phyloP scores from a whole-genome alignment of 2,888 invertebrate genomes.

The Alviniconcha strummeri region DNA sequence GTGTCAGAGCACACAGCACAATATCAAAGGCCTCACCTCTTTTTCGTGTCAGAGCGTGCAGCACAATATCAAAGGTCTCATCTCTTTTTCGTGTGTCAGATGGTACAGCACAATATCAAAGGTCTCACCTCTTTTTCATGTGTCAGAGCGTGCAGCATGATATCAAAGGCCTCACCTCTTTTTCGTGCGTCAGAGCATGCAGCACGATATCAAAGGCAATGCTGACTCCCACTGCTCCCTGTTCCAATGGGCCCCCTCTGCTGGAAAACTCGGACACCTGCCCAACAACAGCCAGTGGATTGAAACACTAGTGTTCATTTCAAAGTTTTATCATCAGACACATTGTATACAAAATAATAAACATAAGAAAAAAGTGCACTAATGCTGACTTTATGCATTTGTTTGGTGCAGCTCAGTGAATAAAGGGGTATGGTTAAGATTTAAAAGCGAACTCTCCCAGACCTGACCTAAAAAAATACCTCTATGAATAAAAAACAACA shows the following conservation, averaged over 20 bases:
- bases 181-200: conserved; percentile 76
- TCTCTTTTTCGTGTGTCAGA: conserved; percentile 71
- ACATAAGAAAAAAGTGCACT: too few species aligned
- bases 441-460: too few species aligned
- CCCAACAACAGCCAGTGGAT: background rate
- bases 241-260: conserved; percentile 52
- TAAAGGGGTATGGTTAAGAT: too few species aligned
- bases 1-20: conserved; percentile 79
- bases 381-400: too few species aligned
- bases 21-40: conserved; percentile 79
- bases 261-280: conserved; percentile 36
- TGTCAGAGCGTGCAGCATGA: conserved; percentile 80
- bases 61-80: conserved; percentile 83
- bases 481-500: too few species aligned
- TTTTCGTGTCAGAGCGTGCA: conserved; percentile 77
- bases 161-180: conserved; percentile 79
- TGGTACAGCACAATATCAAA: conserved; percentile 84
- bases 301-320: too few species aligned
- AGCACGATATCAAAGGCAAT: conserved; percentile 87
- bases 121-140: conserved; percentile 74
- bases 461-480: too few species aligned
- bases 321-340: too few species aligned
- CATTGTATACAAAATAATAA: too few species aligned
- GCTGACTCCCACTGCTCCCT: conserved; percentile 87
- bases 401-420: too few species aligned